A percentile compares a stretch with the other conserved stretches of the same genome.
Conservation (phyloP, 2,113 vertebrate genomes). For the Antechinus flavipes region DNA sequence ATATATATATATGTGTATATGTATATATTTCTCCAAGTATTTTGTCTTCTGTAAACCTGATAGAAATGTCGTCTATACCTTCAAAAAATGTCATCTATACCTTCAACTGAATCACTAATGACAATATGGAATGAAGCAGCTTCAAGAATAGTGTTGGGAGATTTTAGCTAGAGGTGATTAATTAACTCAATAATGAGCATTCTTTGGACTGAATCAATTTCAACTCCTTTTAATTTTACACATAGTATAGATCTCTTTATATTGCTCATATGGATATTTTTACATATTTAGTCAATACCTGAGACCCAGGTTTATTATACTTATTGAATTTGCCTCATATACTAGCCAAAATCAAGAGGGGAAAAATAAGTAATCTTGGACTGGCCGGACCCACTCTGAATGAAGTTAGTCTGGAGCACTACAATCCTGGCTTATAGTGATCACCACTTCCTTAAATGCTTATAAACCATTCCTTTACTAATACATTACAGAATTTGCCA, state of each 20-base stretch:
- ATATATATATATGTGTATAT: background rate
- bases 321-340: background rate
- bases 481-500: background rate
- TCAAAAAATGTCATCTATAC: background rate
- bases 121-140: background rate
- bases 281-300: background rate
- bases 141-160: background rate
- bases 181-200: background rate
- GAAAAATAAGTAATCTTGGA: background rate
- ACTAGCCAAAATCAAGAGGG: background rate
- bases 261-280: background rate
- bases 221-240: background rate
- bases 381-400: background rate
- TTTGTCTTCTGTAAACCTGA: background rate
- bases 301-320: background rate
- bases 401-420: background rate
- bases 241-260: background rate
- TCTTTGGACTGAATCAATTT: background rate
- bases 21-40: background rate
- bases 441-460: background rate
- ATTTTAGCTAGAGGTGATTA: background rate
- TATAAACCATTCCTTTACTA: background rate
- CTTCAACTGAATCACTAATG: background rate
- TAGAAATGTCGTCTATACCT: background rate
- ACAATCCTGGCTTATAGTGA: background rate